Conservation (phyloP, 2,113 vertebrate genomes). For the Synchiropus splendidus region DNA sequence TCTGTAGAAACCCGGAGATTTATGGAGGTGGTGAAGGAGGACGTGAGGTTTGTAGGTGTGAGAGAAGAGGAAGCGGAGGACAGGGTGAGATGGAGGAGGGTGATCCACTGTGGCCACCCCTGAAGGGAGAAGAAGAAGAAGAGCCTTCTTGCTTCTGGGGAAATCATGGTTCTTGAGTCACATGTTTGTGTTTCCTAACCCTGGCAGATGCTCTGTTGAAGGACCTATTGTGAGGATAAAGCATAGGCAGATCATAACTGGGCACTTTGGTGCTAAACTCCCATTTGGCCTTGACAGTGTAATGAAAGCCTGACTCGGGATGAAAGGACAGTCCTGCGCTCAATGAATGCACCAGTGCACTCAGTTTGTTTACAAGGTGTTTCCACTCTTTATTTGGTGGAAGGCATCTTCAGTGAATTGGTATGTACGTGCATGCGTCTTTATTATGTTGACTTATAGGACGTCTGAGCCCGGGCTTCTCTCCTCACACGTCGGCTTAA, state of each 20-base stretch:
- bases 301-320: constrained; percentile 45
- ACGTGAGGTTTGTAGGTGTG: too few relatives aligned
- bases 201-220: constrained; percentile 17
- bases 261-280: constrained; percentile 6
- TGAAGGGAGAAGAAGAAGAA: too few relatives aligned
- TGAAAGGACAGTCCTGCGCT: constrained; percentile 33
- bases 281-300: constrained; percentile 33
- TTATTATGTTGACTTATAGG: constrained; percentile 21
- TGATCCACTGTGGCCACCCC: too few relatives aligned
- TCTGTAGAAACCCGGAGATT: too few relatives aligned
- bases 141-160: too few relatives aligned
- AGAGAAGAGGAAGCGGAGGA: too few relatives aligned
- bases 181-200: too few relatives aligned
- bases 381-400: neutral
- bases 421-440: constrained; percentile 7
- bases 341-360: constrained; percentile 5
- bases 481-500: constrained; percentile 38
- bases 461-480: constrained; percentile 5
- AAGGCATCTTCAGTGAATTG: neutral
- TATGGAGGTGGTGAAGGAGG: too few relatives aligned
- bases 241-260: constrained; percentile 20
- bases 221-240: constrained; percentile 23
- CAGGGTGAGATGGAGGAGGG: too few relatives aligned
- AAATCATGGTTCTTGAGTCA: too few relatives aligned
- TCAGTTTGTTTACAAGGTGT: neutral